phyloP scores from a whole-genome alignment of 2,888 invertebrate genomes.

The Diogma glabrata region DNA sequence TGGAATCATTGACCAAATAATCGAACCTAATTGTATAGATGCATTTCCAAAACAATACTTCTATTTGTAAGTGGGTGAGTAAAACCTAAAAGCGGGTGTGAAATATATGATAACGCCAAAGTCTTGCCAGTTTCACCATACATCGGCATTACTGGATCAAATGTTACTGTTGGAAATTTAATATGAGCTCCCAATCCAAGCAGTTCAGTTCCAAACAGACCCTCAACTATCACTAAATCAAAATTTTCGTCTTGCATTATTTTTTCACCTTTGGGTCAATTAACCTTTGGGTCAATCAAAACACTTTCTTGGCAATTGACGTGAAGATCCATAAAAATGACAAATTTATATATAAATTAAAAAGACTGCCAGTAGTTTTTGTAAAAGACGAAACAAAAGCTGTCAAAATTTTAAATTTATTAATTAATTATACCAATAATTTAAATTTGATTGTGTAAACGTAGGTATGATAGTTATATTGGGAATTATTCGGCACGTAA shows the following conservation, averaged over 20 bases:
- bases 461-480: too few relatives aligned
- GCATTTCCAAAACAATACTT: not conserved
- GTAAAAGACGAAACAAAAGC: too few relatives aligned
- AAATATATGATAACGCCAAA: conserved; percentile 34
- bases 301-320: too few relatives aligned
- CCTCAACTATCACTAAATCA: conserved; percentile 11
- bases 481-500: too few relatives aligned
- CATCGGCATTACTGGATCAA: conserved; percentile 20
- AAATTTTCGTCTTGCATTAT: conserved; percentile 10
- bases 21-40: not conserved
- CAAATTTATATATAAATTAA: too few relatives aligned
- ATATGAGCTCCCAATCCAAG: not conserved
- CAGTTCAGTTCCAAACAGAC: conserved; percentile 1
- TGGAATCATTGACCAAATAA: too few relatives aligned
- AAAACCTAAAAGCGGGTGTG: conserved; percentile 30
- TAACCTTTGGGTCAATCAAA: too few relatives aligned
- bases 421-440: too few relatives aligned
- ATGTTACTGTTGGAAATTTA: not conserved
- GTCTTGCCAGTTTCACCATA: conserved; percentile 36
- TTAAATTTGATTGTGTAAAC: too few relatives aligned
- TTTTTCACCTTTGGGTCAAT: not conserved
- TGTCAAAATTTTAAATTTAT: too few relatives aligned
- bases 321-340: too few relatives aligned
- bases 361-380: too few relatives aligned
- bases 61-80: not conserved